Evolutionary conservation across 2,797 vertebrate genomes (phyloP).

Genomic region (Tragopan temminckii): DNA sequence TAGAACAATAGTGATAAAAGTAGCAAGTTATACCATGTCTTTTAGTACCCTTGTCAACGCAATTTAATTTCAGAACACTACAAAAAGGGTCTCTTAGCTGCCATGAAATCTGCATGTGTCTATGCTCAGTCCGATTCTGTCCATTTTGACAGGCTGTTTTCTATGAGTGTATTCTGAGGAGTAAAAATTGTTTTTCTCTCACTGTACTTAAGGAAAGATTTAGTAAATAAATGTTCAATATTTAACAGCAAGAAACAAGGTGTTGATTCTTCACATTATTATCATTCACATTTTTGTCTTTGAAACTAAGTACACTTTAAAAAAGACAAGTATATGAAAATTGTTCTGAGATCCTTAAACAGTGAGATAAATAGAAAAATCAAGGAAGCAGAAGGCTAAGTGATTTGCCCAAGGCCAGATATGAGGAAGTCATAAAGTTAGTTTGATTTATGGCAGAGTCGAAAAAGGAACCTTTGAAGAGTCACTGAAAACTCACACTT

Average conservation of each 20-base stretch:
- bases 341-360: not conserved
- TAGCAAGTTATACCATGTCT: not conserved
- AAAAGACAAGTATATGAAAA: not conserved
- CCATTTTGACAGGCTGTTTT: not conserved
- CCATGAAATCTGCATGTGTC: rapidly evolving
- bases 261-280: not conserved
- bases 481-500: not conserved
- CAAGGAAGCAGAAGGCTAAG: not conserved
- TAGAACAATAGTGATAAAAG: not conserved
- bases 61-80: not conserved
- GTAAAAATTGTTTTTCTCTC: not conserved
- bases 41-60: not conserved
- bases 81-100: not conserved
- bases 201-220: not conserved
- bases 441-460: not conserved
- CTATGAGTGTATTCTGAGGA: not conserved
- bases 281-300: not conserved
- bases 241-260: not conserved
- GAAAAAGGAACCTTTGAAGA: not conserved
- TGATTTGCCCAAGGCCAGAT: not conserved
- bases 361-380: not conserved
- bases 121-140: not conserved
- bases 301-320: not conserved
- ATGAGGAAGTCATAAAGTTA: not conserved
- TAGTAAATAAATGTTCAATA: not conserved